Evolutionary conservation across 2,797 vertebrate genomes (phyloP).

Genomic region (Mus spretus): DNA sequence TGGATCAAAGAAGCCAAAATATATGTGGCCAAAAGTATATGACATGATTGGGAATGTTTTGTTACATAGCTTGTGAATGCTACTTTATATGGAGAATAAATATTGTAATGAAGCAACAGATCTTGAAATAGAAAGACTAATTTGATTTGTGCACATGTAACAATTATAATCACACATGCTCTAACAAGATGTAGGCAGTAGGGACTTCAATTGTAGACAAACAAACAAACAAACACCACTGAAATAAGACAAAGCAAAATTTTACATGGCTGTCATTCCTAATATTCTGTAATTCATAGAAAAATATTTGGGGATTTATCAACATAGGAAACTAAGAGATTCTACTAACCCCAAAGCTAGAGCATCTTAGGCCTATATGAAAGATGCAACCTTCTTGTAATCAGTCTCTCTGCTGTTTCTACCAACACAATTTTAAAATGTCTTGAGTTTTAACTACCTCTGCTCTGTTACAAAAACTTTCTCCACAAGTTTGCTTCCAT

Average conservation of each 20-base stretch:
- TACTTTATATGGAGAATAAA: not conserved
- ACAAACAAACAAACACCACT: not conserved
- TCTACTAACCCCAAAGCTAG: not conserved
- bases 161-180: slow-evolving; percentile 2
- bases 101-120: not conserved
- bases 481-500: not conserved
- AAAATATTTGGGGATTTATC: not conserved
- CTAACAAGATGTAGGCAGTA: not conserved
- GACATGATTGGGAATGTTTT: not conserved
- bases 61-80: not conserved
- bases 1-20: not conserved
- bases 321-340: too few species aligned
- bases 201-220: not conserved
- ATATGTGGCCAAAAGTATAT: not conserved
- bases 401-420: not conserved
- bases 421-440: not conserved
- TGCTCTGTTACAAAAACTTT: not conserved
- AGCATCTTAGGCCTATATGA: not conserved
- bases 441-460: not conserved
- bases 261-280: not conserved
- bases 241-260: not conserved
- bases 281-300: not conserved
- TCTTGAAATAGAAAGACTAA: not conserved
- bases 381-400: not conserved
- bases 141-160: not conserved